These are phyloP conservation scores for Kryphioiulus occultus DNA, from an alignment of 2,888 invertebrate genomes.

Conservation along the genomic window DNA sequence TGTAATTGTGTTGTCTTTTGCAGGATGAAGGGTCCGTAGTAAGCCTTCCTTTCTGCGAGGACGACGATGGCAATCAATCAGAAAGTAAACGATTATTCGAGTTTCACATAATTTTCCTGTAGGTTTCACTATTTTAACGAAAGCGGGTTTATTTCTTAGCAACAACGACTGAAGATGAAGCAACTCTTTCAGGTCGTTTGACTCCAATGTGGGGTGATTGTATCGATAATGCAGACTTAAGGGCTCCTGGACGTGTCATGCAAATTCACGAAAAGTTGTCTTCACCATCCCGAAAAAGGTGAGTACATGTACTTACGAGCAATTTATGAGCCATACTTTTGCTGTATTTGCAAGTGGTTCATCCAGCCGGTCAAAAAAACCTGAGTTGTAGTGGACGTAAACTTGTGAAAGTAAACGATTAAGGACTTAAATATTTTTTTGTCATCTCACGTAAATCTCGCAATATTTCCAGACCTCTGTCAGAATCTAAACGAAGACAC, in stretches of 20 bases:
- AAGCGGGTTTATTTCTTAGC: background rate
- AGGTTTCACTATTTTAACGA: background rate
- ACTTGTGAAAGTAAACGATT: no score
- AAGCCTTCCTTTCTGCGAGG: conserved; percentile 41
- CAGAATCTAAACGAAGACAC: conserved; percentile 74
- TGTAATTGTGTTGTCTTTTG: background rate
- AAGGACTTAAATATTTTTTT: no score
- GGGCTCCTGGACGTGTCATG: conserved; percentile 91
- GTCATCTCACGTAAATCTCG: background rate
- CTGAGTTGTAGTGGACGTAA: no score
- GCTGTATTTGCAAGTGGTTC: no score
- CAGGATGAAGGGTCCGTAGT: conserved; percentile 45
- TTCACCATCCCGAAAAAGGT: conserved; percentile 82
- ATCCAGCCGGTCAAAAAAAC: no score
- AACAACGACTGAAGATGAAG: conserved; percentile 43
- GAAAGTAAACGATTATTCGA: conserved; percentile 19
- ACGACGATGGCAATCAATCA: conserved; percentile 40
- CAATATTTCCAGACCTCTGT: conserved; percentile 60
- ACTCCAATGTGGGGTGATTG: conserved; percentile 80
- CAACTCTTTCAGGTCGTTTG: conserved; percentile 33
- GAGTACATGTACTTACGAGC: background rate
- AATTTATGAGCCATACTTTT: background rate
- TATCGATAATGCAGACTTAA: conserved; percentile 73
- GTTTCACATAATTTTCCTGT: background rate
- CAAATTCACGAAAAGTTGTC: conserved; percentile 94